Evolutionary conservation across 2,797 vertebrate genomes (phyloP), one percentile per base, ranked within the genome.

Genomic region (Synanceia verrucosa): DNA sequence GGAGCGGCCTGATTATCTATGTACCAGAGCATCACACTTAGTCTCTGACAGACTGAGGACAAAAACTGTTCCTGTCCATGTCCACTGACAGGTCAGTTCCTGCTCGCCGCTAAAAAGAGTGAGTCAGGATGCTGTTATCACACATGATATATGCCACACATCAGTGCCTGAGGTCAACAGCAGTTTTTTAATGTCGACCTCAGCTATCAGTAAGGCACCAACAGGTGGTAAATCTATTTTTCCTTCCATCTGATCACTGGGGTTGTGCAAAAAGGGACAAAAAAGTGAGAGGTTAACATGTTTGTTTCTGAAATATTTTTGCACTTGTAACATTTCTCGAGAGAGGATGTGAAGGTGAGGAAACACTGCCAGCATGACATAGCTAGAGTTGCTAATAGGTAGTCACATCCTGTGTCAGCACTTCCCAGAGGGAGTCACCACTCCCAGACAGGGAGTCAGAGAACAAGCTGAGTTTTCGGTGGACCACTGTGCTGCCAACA

Each of bases 231-330:
- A 34, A 37, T 67, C 60, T 23, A 33, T n/a, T 60, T 41, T 28
- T 44, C 14, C 18, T 46, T 43, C 47, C 29, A 23, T 16, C 33
- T 55, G 29, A 65, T 47, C 10, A 24, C 9, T 3, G 13, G 4
- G 43, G n/a, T 21, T 52, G 2, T 28, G 53, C 16, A 46, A 18
- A 50, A 47, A 9, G n/a, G 29, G 31, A 52, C 56, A 47, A 46
- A 51, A n/a, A 65, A 56, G 21, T 71, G 62, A 31, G 51, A 82
- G 34, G 44, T 44, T 28, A 55, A 68, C 73, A 59, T 51, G 62
- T 65, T 68, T 70, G 48, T 79, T 70, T 67, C 44, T 70, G 52
- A 84, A 70, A 87, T 81, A 80, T 72, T 84, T 81, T 78, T 81
- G 86, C 51, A 50, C 24, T 61, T 24, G 1, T 72, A 67, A 63